Conservation (phyloP, 37 sponge, comb jelly and placozoan species). For the Geodia barretti region DNA sequence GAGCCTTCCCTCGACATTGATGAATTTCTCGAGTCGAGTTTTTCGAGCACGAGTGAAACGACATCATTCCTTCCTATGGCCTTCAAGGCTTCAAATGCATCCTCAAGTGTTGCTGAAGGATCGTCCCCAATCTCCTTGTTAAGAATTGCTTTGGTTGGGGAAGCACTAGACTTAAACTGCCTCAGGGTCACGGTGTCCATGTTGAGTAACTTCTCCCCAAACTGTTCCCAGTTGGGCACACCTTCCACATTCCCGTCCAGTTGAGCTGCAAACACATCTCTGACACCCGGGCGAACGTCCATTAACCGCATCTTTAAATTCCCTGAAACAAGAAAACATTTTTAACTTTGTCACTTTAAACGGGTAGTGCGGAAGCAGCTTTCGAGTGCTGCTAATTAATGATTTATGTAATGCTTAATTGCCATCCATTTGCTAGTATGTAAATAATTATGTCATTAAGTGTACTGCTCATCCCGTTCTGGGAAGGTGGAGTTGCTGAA, state of each 20-base stretch:
- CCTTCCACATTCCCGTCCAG: background rate
- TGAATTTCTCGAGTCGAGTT: background rate
- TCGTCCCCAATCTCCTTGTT: background rate
- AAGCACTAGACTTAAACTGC: background rate
- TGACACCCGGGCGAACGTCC: background rate
- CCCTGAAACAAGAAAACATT: too few species aligned
- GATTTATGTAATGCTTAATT: too few species aligned
- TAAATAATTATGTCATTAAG: too few species aligned
- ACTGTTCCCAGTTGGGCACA: slow-evolving; percentile 1
- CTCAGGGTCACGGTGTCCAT: background rate
- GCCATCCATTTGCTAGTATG: too few species aligned
- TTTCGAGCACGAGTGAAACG: background rate
- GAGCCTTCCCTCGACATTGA: background rate
- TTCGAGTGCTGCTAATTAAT: too few species aligned
- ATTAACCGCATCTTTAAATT: background rate
- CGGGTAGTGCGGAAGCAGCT: too few species aligned
- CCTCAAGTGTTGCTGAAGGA: slow-evolving; percentile 1
- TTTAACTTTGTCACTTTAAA: too few species aligned
- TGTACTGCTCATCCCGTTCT: too few species aligned
- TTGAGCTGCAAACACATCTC: background rate
- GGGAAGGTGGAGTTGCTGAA: too few species aligned
- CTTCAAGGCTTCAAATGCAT: background rate
- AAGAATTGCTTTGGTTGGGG: background rate
- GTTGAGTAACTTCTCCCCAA: slow-evolving; percentile 12
- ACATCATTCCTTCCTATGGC: slow-evolving; percentile 6